Base-by-base conservation (phyloP, 1,140 invertebrate genomes). In the Listronotus bonariensis region DNA sequence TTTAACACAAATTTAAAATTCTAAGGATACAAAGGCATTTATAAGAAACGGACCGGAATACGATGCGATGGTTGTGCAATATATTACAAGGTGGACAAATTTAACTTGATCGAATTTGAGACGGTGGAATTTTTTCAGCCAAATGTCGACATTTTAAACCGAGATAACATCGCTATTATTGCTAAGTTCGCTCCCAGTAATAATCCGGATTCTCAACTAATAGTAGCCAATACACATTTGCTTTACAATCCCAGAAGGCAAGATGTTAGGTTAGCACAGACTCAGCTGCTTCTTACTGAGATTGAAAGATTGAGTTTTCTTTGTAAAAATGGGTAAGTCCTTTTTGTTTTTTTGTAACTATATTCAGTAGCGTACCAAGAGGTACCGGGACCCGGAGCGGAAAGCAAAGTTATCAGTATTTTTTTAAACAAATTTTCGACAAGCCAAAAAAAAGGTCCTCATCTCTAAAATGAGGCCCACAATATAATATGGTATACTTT, bases 161-260 rank as follows among this genome's bases (percentile, higher is more conserved):
- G 94, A 20, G 91, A 96, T 68, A 97, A 98, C 80, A 87, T 98
- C 41, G 95, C 86, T 0, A 73, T 97, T 18, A 84, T 97, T 38
- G 86, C 89, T 3, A 90, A 91, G 74, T 85, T 97, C 59, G 73
- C 79, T 8, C 77, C 87, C 0, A 84, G 81, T 63, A 66, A 73
- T 1, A 71, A 75, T 49, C 81, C 81, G 1, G 49, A 77, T 0
- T 79, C 78, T 6, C 79, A 87, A 17, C 77, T 95, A 49, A 84
- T 92, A 26, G 84, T 98, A 0, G 93, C 92, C 6, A 98, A 93
- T 4, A 98, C 96, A 0, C 96, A 98, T 81, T 81, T 98, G n/a
- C 80, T 98, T 6, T 98, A 91, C 76, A 98, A 98, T 83, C 93
- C 93, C 0, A 88, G 82, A 71, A 80, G 96, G 26, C 87, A 90